A percentile compares a stretch with the other conserved stretches of the same genome.
phyloP scores from a whole-genome alignment of 2,888 invertebrate species.

The Achlya flavicornis region DNA sequence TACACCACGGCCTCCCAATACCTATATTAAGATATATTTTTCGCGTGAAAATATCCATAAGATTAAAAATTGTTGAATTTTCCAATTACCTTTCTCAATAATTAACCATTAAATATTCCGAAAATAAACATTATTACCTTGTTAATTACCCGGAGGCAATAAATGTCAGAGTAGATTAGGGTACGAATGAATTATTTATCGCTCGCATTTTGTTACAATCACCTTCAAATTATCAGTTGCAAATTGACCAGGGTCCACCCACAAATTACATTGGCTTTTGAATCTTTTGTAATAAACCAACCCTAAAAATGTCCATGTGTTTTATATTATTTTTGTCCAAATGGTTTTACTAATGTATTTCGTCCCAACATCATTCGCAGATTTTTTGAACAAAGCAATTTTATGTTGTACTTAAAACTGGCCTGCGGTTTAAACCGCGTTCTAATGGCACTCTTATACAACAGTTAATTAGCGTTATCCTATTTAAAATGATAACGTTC shows the following conservation, averaged over 20 bases:
- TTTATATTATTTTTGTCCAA: not conserved
- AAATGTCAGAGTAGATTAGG: constrained; percentile 34
- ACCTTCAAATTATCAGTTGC: constrained; percentile 6
- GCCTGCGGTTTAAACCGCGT: no score
- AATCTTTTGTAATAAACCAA: not conserved
- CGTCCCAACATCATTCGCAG: no score
- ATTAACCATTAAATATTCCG: constrained; percentile 23
- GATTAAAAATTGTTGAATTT: not conserved
- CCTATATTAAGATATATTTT: no score
- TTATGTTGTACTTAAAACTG: no score
- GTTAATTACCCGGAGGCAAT: constrained; percentile 28
- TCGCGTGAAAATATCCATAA: not conserved
- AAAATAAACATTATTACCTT: constrained; percentile 25
- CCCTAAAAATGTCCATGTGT: not conserved
- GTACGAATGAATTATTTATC: constrained; percentile 27
- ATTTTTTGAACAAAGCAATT: no score
- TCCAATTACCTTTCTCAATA: constrained; percentile 16
- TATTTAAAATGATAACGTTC: no score
- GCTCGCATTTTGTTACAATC: constrained; percentile 7
- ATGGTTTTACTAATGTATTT: no score
- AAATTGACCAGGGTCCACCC: constrained; percentile 1
- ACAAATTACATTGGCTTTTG: constrained; percentile 1
- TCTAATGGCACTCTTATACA: no score
- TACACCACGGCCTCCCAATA: no score
- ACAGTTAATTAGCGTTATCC: no score